Evolutionary conservation across 2,113 vertebrate genomes (phyloP).

Genomic region (Mus spicilegus): DNA sequence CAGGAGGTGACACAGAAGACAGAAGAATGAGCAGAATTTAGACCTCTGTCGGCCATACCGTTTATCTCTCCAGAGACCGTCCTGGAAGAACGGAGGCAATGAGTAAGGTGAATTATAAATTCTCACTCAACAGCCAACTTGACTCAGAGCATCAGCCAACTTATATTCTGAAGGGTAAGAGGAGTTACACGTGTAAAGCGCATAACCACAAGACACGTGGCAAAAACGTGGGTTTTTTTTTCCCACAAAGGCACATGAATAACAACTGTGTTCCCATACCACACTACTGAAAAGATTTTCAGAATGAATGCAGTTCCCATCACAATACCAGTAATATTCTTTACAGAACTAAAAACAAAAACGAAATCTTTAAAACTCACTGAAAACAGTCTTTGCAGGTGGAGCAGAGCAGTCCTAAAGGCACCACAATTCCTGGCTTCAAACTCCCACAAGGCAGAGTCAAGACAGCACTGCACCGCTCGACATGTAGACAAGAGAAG

Average conservation of each 20-base stretch:
- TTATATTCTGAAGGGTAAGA: neutral
- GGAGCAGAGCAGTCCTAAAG: neutral
- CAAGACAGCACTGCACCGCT: neutral
- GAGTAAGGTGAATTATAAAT: too few species aligned
- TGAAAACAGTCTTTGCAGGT: neutral
- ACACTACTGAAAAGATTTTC: neutral
- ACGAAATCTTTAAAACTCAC: neutral
- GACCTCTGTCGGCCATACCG: neutral
- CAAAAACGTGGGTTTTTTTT: neutral
- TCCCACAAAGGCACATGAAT: neutral
- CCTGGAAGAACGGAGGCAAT: neutral
- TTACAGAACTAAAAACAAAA: neutral
- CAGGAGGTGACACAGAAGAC: neutral
- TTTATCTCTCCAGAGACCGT: neutral
- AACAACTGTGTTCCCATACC: neutral
- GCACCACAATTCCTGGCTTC: neutral
- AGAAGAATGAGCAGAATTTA: neutral
- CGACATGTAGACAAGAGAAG: neutral
- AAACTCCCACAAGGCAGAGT: neutral
- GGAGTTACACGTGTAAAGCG: neutral
- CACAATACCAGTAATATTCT: neutral
- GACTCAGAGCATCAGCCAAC: neutral
- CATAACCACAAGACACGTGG: neutral
- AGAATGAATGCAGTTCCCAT: neutral
- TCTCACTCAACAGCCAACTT: neutral